Conservation (phyloP, 2,797 vertebrate species). For the Sorex maritimensis region DNA sequence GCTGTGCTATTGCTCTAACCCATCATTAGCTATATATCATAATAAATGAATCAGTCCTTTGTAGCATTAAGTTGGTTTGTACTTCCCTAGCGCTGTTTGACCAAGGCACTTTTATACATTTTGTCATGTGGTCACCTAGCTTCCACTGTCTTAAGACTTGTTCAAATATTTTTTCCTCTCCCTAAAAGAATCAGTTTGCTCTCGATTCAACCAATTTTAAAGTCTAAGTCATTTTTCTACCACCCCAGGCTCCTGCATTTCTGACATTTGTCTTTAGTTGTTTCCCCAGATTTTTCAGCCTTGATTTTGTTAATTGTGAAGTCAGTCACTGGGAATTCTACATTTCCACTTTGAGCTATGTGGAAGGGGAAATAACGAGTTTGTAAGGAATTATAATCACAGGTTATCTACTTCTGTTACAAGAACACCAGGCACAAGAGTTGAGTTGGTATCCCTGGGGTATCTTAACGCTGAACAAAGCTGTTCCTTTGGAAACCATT, state of each 20-base stretch:
- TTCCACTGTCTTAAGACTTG: background rate
- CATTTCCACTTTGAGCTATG: too few relatives aligned
- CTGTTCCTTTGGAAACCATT: background rate
- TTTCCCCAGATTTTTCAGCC: constrained; percentile 17
- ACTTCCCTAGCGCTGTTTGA: background rate
- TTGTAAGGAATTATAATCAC: too few relatives aligned
- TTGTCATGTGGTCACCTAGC: background rate
- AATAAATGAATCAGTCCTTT: constrained; percentile 8
- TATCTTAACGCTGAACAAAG: background rate
- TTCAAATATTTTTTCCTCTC: background rate
- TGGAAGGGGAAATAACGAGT: too few relatives aligned
- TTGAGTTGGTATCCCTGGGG: too few relatives aligned
- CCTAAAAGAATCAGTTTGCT: background rate
- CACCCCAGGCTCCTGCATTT: background rate
- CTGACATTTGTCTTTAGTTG: constrained; percentile 52
- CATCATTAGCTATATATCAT: background rate
- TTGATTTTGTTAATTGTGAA: constrained; percentile 58
- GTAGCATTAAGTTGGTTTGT: background rate
- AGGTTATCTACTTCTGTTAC: too few relatives aligned
- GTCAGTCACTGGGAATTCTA: constrained; percentile 19
- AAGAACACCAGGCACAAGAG: too few relatives aligned
- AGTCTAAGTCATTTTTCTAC: constrained; percentile 35
- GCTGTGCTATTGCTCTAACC: too few relatives aligned
- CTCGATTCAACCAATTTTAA: constrained; percentile 35
- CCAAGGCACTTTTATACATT: background rate